Evolutionary conservation across 2,113 vertebrate genomes (phyloP), one percentile per base, ranked within the genome.

Genomic region (Oreotrochilus melanogaster): DNA sequence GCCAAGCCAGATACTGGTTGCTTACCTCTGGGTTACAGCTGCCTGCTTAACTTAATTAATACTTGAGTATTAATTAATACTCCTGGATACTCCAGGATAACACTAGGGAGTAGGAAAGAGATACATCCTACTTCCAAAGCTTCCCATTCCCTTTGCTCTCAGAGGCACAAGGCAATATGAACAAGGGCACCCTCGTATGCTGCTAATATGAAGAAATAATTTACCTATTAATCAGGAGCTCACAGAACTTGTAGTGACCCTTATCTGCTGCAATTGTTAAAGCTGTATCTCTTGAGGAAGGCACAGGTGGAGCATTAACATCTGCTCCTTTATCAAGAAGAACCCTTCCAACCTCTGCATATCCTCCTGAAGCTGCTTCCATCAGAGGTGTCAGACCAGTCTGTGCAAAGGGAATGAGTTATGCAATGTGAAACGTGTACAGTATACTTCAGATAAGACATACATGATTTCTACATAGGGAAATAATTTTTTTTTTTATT

Each of bases 171-270:
- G 30, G 37, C 42, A 70, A 78, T 3, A 5, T 14, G 64, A 93
- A 66, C 65, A 70, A 54, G 60, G 50, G 24, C 31, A 72, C 4
- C 12, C 14, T 42, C 31, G 21, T 25, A 2, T 35, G 19, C 24
- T 5, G 10, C 30, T 60, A 48, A 71, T 6, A 33, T 76, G 51
- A 56, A 78, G 65, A 25, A 67, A 39, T 10, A 25, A 92, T 93
- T 89, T 65, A 99, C 99, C 99, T 98, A 96, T 99, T 99, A 95
- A 99, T 99, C 78, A 99, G 98, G 65, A 99, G 99, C 97, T 99
- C 99, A 97, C 99, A 99, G 95, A 99, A 99, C 98, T 99, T 99
- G 97, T 99, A 99, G 97, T 99, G 99, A 88, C 99, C 99, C 98
- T 99, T 99, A 97, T 99, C 99, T 15, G 99, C 99, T 97, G 99